Evolutionary conservation across 92 coral and sea anemone species (phyloP).

Genomic region (Siderastrea siderea): DNA sequence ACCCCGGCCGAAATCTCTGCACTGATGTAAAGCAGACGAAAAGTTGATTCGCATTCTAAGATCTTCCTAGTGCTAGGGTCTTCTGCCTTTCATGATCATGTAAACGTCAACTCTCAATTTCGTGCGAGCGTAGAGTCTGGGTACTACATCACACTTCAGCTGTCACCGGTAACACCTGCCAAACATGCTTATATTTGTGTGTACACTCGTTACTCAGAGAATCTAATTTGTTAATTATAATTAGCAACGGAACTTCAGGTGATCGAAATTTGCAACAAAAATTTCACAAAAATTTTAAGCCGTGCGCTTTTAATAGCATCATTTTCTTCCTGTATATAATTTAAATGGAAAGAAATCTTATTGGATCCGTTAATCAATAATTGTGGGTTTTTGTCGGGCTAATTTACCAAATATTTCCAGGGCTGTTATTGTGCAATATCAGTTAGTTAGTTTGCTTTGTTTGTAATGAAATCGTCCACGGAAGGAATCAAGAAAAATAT

Average conservation of each 20-base stretch:
- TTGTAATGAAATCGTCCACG: neutral
- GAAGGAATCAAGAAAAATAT: neutral
- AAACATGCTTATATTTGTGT: neutral
- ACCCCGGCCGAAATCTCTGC: no score
- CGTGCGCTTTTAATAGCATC: neutral
- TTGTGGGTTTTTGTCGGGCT: neutral
- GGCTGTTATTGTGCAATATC: neutral
- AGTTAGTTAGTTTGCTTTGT: neutral
- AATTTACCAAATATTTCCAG: neutral
- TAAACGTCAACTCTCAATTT: no score
- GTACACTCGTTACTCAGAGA: neutral
- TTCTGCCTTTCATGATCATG: no score
- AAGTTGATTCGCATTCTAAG: no score
- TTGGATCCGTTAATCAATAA: neutral
- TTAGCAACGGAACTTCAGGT: neutral
- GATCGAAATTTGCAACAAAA: neutral
- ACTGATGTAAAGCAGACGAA: no score
- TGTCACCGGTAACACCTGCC: conserved; percentile 23
- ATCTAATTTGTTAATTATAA: neutral
- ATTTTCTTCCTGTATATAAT: neutral
- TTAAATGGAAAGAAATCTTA: neutral
- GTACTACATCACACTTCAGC: no score
- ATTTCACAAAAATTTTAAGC: neutral
- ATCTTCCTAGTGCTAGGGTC: no score
- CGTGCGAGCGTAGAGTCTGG: no score